Evolutionary conservation across 1,140 invertebrate species (phyloP).

Genomic region (Homalodisca vitripennis): DNA sequence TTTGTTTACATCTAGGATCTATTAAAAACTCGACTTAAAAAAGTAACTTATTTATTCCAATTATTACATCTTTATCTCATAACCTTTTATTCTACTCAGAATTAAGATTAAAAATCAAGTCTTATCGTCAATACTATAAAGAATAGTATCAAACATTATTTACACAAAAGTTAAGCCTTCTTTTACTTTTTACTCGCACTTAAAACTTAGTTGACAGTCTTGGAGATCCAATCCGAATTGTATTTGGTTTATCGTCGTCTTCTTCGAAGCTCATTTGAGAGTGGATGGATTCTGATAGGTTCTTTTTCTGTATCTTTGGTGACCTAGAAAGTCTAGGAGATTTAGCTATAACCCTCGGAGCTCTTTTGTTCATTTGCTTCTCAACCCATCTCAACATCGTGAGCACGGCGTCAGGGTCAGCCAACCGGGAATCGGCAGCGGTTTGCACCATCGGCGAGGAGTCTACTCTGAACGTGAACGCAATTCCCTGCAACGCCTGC

Average conservation of each 20-base stretch:
- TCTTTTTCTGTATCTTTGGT: slow-evolving; percentile 35
- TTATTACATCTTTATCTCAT: too few species aligned
- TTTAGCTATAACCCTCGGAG: slow-evolving; percentile 52
- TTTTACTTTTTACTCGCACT: not conserved
- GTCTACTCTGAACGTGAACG: slow-evolving; percentile 84
- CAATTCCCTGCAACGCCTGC: slow-evolving; percentile 84
- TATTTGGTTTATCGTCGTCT: slow-evolving; percentile 34
- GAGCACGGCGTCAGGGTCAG: slow-evolving; percentile 83
- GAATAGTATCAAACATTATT: too few species aligned
- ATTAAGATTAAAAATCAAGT: too few species aligned
- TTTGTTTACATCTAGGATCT: too few species aligned
- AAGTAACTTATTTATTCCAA: too few species aligned
- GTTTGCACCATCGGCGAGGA: slow-evolving; percentile 82
- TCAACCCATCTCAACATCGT: slow-evolving; percentile 89
- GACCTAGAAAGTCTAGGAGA: slow-evolving; percentile 33
- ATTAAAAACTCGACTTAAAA: too few species aligned
- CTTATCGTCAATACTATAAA: too few species aligned
- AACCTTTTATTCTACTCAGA: too few species aligned
- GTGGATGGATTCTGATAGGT: slow-evolving; percentile 36
- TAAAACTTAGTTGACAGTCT: slow-evolving; percentile 8
- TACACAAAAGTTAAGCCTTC: not conserved
- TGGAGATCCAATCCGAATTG: slow-evolving; percentile 4
- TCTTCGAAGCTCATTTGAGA: slow-evolving; percentile 45
- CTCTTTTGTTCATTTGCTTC: slow-evolving; percentile 72
- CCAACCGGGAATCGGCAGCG: slow-evolving; percentile 78